phyloP scores from a whole-genome alignment of 2,113 vertebrate species.

The Campylorhamphus procurvoides region DNA sequence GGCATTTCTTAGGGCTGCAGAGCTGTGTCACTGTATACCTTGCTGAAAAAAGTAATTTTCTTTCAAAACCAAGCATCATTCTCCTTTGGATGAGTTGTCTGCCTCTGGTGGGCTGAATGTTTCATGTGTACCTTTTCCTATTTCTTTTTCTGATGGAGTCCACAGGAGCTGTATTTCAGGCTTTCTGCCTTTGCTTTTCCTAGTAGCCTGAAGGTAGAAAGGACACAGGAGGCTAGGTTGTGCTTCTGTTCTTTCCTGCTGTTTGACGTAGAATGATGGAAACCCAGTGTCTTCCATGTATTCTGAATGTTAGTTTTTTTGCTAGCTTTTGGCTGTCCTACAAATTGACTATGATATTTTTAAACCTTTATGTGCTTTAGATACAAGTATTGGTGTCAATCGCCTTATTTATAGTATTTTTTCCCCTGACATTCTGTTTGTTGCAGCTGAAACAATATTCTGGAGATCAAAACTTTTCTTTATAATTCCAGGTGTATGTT shows the following conservation, averaged over 20 bases:
- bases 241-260: neutral
- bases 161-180: neutral
- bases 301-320: neutral
- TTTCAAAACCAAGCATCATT: neutral
- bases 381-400: neutral
- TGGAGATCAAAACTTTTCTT: neutral
- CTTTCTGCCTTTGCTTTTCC: neutral
- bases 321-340: neutral
- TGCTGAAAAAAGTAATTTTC: neutral
- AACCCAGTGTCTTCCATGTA: neutral
- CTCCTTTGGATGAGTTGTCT: neutral
- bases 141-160: neutral
- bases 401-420: neutral
- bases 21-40: neutral
- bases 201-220: neutral
- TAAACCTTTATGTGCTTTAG: neutral
- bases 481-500: neutral
- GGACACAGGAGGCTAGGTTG: rapidly evolving
- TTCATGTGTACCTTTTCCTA: neutral
- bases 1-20: neutral
- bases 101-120: neutral
- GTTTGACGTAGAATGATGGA: neutral
- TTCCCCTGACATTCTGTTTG: neutral
- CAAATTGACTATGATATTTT: neutral
- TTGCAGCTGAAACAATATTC: neutral